phyloP scores from a whole-genome alignment of 2,113 vertebrate species.

The Ancistrus triradiatus region DNA sequence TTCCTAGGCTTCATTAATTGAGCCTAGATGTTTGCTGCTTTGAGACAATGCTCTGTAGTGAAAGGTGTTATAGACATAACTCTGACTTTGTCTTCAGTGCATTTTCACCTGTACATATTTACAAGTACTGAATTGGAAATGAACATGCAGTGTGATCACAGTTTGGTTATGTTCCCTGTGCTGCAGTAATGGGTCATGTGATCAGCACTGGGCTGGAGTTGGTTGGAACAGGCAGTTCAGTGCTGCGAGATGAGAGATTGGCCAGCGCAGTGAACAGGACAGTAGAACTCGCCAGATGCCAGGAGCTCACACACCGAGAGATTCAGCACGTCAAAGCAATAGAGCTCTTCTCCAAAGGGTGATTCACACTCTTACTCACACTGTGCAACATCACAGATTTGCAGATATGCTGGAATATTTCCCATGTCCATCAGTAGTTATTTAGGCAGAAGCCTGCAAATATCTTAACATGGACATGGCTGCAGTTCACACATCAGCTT shows the following conservation, averaged over 20 bases:
- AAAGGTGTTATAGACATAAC: too few species aligned
- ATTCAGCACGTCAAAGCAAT: conserved; percentile 78
- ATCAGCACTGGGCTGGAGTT: conserved; percentile 80
- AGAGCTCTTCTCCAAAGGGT: conserved; percentile 84
- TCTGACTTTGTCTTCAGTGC: too few species aligned
- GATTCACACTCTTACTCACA: conserved; percentile 41
- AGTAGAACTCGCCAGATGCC: conserved; percentile 66
- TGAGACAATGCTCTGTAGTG: too few species aligned
- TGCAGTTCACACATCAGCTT: too few species aligned
- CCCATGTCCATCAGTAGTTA: too few species aligned
- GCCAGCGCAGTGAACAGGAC: conserved; percentile 67
- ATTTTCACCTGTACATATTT: too few species aligned
- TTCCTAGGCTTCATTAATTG: too few species aligned
- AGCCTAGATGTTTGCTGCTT: too few species aligned
- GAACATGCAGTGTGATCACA: too few species aligned
- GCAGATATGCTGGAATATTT: background rate
- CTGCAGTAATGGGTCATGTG: conserved; percentile 85
- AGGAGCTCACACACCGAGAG: conserved; percentile 77
- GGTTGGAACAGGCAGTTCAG: conserved; percentile 70
- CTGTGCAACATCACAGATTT: background rate
- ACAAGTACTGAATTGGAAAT: too few species aligned
- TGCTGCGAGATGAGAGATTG: conserved; percentile 71
- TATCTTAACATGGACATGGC: too few species aligned
- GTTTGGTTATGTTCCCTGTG: conserved; percentile 5
- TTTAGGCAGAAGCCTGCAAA: too few species aligned